Conservation (phyloP, 2,888 invertebrate species). For the Apamea monoglypha region DNA sequence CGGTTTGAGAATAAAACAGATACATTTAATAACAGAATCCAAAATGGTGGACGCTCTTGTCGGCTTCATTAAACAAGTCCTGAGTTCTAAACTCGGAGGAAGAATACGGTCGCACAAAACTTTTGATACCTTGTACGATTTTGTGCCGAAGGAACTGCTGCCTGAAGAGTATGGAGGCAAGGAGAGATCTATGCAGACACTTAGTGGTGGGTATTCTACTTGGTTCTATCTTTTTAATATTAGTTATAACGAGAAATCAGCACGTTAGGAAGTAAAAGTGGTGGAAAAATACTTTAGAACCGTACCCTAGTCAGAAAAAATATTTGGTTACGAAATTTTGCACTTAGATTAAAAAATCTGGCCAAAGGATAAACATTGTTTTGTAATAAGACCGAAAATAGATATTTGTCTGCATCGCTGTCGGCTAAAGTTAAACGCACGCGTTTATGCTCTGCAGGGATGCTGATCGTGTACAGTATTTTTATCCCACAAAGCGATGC, state of each 20-base stretch:
- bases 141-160: constrained; percentile 72
- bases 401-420: not conserved
- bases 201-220: constrained; percentile 71
- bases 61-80: constrained; percentile 72
- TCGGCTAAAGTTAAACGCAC: not conserved
- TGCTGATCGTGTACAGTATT: not conserved
- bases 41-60: constrained; percentile 73
- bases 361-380: not conserved
- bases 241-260: not conserved
- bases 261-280: not conserved
- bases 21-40: constrained; percentile 76
- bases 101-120: constrained; percentile 73
- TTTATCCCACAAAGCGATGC: not conserved
- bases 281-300: not conserved
- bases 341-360: not conserved
- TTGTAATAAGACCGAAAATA: not conserved
- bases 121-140: constrained; percentile 68
- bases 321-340: not conserved
- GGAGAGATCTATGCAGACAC: constrained; percentile 67
- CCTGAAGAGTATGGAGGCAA: constrained; percentile 81
- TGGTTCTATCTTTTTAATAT: not conserved
- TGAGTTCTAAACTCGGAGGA: constrained; percentile 74
- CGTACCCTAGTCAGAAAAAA: too few relatives aligned
- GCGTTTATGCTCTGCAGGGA: not conserved
- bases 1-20: constrained; percentile 76